Evolutionary conservation across 2,888 invertebrate species (phyloP), one percentile per base, ranked within the genome.

Genomic region (Piscicola geometra): DNA sequence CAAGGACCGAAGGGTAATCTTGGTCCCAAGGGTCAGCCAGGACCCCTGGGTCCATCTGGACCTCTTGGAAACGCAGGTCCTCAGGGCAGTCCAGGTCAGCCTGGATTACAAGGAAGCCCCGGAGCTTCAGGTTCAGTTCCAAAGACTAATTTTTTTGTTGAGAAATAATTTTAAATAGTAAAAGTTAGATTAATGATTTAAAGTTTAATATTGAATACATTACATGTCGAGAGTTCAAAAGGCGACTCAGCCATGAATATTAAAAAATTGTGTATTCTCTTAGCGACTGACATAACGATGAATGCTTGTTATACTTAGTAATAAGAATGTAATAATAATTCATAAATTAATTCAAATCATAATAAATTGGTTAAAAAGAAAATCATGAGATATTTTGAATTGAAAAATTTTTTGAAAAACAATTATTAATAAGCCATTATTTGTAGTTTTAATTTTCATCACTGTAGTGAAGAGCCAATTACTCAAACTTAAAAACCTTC

Each of bases 1-100:
- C 60, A 56, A 56, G 60, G 60, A 5, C 5, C 21, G 3, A 56
- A 36, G 30, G 76, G 76, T 56, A 69, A 47, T 5, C 25, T n/a
- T 0, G 76, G 76, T 41, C 66, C 56, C 33, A 47, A 66, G 33
- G 76, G 76, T 33, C 64, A 68, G 60, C 33, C 47, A 33, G 77
- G 77, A 18, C 1, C 69, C n/a, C 30, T 30, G 36, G 76, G 76
- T 1, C 52, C 41, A 21, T 0, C 66, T 30, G 76, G 76, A 47
- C 50, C 71, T 30, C 25, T 30, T 36, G 76, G 76, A 41, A 36
- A 52, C 21, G 33, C 36, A 30, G 76, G 76, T 47, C 35, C 52
- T 33, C 30, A 25, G 0, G 75, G 75, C 32, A 18, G 41, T 12
- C n/a, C 71, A 30, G 71, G 71, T 9, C 5, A 9, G 41, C 71